Conservation (phyloP, 2,113 vertebrate genomes). For the Cephalopterus ornatus region DNA sequence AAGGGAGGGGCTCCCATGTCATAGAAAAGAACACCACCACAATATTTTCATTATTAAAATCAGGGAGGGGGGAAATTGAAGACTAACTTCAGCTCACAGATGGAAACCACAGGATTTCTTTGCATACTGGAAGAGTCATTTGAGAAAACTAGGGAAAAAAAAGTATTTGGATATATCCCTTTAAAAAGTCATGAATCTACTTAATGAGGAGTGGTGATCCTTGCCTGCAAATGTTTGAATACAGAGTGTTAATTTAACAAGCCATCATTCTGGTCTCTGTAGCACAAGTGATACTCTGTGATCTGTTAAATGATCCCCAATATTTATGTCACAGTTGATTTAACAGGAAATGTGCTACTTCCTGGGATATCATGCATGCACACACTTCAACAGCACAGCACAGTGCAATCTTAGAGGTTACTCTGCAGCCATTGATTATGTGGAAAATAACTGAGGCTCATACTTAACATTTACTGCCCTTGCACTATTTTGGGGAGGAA, state of each 20-base stretch:
- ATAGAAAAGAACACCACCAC: background rate
- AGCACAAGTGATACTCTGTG: conserved; percentile 52
- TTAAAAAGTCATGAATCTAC: background rate
- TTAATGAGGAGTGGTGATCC: conserved; percentile 25
- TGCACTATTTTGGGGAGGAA: background rate
- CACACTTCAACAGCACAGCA: conserved; percentile 53
- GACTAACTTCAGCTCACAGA: background rate
- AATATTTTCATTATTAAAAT: background rate
- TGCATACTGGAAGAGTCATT: background rate
- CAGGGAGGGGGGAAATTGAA: accelerated
- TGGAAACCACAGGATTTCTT: background rate
- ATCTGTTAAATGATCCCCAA: conserved; percentile 69
- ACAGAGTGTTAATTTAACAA: conserved; percentile 44
- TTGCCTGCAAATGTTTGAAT: conserved; percentile 23
- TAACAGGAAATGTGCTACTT: conserved; percentile 70
- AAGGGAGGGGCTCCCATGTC: background rate
- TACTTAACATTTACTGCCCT: background rate
- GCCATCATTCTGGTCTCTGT: conserved; percentile 10
- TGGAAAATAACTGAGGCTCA: background rate
- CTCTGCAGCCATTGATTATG: conserved; percentile 15
- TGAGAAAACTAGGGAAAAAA: background rate
- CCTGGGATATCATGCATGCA: conserved; percentile 54
- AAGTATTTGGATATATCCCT: background rate
- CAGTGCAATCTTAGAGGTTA: conserved; percentile 48
- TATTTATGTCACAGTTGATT: conserved; percentile 71